Evolutionary conservation across 2,113 vertebrate genomes (phyloP), one percentile per base, ranked within the genome.

Genomic region (Glaucomys volans): DNA sequence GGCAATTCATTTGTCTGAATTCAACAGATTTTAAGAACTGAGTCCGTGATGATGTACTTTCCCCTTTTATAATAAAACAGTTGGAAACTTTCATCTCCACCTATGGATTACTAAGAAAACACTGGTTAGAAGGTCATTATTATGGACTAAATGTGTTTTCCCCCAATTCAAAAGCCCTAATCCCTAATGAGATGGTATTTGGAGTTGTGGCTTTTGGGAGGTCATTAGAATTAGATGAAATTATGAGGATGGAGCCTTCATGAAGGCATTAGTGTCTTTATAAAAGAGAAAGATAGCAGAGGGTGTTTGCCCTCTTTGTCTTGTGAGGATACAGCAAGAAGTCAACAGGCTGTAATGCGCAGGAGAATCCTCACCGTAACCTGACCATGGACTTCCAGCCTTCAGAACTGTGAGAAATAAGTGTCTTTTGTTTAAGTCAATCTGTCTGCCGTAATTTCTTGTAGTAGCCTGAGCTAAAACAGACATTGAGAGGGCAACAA

Each of bases 1-100:
- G 92, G 87, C 97, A 97, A 97, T 97, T 92, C 76, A 97, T 97
- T 98, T 97, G 72, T 97, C 91, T 97, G 91, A 97, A 98, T 97
- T 98, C 91, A 97, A 97, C 52, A 97, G 93, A 97, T 97, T 93
- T 85, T 91, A 97, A 75, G 57, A 80, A 98, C 97, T 97, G 90
- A 97, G 91, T 96, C 96, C 69, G 87, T n/a, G 50, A 77, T 62
- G 0, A 2, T 67, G 17, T 84, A 54, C 91, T 96, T 89, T 8
- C 0, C 32, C 67, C 67, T 94, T 96, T 97, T 64, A 95, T 76
- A 96, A 98, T n/a, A 11, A 20, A 92, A 67, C 8, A 84, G 54
- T 59, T 74, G 57, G 91, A 97, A 98, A 93, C 14, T 77, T 95
- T 44, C 32, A 42, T 17, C 80, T 98, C 94, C 77, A 13, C 26